These are phyloP conservation scores for Lagopus leucura DNA, from an alignment of 2,113 vertebrate species.

Conservation along the genomic window DNA sequence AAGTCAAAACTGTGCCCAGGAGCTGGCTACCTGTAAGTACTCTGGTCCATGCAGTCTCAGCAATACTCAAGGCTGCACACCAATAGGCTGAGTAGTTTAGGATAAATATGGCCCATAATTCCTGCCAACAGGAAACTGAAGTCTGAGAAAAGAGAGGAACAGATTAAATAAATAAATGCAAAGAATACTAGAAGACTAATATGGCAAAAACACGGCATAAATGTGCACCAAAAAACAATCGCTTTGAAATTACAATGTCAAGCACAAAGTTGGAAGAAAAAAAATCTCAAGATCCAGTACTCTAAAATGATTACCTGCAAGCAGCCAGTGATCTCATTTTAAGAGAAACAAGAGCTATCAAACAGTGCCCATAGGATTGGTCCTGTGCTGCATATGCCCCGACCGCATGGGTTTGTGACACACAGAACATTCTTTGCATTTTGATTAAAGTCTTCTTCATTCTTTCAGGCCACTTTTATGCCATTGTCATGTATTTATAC, in stretches of 20 bases:
- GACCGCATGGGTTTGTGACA: not conserved
- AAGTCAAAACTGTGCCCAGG: not conserved
- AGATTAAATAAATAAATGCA: not conserved
- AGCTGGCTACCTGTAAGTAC: not conserved
- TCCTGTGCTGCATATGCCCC: not conserved
- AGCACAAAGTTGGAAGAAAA: not conserved
- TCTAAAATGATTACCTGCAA: not conserved
- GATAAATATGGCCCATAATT: not conserved
- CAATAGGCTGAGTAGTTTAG: not conserved
- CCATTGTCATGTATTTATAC: conserved; percentile 74
- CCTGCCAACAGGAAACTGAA: not conserved
- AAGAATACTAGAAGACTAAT: not conserved
- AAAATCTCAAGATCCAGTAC: not conserved
- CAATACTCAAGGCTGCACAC: not conserved
- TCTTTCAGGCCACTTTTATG: conserved; percentile 37
- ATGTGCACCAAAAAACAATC: not conserved
- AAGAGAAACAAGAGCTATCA: not conserved
- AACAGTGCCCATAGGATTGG: not conserved
- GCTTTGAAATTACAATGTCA: not conserved
- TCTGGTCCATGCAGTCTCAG: not conserved
- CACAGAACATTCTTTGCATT: not conserved
- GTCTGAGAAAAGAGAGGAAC: not conserved
- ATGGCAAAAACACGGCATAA: not conserved
- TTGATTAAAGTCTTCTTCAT: not conserved
- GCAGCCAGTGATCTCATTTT: not conserved